These are phyloP conservation scores for Nephrotoma appendiculata DNA, from an alignment of 2,888 invertebrate species.

Conservation along the genomic window DNA sequence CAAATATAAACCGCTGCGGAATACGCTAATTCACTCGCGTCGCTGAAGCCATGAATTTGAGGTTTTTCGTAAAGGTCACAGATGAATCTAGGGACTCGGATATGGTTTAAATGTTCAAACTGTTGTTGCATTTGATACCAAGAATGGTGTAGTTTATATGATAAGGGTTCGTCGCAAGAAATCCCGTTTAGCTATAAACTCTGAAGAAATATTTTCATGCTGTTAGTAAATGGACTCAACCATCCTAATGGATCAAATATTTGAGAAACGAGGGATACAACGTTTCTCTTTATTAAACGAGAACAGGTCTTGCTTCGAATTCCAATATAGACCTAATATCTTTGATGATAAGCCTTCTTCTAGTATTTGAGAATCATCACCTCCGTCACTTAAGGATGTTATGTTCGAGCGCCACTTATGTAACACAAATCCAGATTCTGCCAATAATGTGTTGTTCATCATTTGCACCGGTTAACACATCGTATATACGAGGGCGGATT, in stretches of 20 bases:
- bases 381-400: background rate
- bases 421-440: constrained; percentile 9
- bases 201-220: background rate
- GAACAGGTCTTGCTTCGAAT: background rate
- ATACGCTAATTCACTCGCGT: background rate
- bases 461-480: constrained; percentile 11
- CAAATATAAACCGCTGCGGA: background rate
- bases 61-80: background rate
- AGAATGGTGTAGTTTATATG: background rate
- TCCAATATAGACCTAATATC: background rate
- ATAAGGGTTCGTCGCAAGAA: background rate
- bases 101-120: background rate
- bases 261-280: too few species aligned
- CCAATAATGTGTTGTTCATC: constrained; percentile 9
- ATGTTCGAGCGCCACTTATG: constrained; percentile 13
- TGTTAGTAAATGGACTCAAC: background rate
- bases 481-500: too few species aligned
- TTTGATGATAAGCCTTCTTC: background rate
- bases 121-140: background rate
- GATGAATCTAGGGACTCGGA: background rate
- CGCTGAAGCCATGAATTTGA: background rate
- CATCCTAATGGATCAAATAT: too few species aligned
- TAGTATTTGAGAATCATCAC: background rate
- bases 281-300: background rate
- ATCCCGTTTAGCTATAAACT: background rate